Percentiles rank a stretch among this genome's conserved stretches.
Conservation (phyloP, 35 echinoderm and acorn worm genomes). For the Amphiura filiformis region DNA sequence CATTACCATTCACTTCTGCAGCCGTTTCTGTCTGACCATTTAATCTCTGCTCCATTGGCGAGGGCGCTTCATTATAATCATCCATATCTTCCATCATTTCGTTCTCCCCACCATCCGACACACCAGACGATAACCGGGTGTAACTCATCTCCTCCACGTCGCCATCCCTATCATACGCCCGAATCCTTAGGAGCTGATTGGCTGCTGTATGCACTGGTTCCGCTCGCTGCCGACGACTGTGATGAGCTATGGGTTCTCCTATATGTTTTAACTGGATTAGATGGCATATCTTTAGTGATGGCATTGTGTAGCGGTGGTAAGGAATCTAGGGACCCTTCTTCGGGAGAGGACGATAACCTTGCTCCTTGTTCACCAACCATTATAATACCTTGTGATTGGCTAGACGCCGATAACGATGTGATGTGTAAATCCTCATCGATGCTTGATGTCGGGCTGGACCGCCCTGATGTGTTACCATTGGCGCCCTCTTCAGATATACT, state of each 20-base stretch:
- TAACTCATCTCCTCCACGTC: neutral
- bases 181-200: neutral
- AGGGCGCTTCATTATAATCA: neutral
- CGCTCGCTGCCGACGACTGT: neutral
- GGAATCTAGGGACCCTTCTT: neutral
- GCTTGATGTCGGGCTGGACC: neutral
- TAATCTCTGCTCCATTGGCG: neutral
- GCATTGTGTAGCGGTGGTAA: slow-evolving; percentile 27
- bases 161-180: neutral
- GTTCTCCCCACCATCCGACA: neutral
- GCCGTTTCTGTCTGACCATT: neutral
- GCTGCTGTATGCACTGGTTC: neutral
- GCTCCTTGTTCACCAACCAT: neutral
- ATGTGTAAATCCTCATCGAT: neutral
- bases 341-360: neutral
- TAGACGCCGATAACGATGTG: neutral
- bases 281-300: slow-evolving; percentile 29
- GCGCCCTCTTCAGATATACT: neutral
- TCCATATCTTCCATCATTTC: neutral
- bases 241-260: neutral
- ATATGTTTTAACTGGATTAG: slow-evolving; percentile 28
- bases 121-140: neutral
- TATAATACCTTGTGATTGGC: neutral
- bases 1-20: neutral
- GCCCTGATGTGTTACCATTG: neutral